Conservation (phyloP, 1,140 invertebrate species). For the Brachystomella parvula region DNA sequence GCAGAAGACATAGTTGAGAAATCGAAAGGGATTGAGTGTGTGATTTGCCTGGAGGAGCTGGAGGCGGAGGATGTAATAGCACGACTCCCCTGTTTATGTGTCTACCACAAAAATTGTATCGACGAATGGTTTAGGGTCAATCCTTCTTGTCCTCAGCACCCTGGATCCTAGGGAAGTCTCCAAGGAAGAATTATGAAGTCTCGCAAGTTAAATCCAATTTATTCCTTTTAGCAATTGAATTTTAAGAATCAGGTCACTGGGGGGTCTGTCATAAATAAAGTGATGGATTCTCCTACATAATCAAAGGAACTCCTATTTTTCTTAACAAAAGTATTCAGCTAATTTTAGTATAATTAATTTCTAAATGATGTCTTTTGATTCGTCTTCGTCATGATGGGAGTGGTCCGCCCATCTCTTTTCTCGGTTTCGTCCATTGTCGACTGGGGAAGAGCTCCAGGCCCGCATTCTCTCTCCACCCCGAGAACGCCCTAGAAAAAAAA, state of each 20-base stretch:
- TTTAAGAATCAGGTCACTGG: background rate
- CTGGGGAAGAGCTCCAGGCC: slow-evolving; percentile 39
- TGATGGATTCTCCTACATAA: no score
- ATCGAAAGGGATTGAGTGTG: slow-evolving; percentile 89
- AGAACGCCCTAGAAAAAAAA: background rate
- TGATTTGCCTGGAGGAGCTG: slow-evolving; percentile 96
- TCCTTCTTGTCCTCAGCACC: slow-evolving; percentile 71
- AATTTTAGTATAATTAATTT: background rate
- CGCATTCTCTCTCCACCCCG: slow-evolving; percentile 1
- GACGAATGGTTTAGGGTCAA: slow-evolving; percentile 97
- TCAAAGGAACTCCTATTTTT: no score
- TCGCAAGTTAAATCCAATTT: no score
- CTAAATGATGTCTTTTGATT: slow-evolving; percentile 57
- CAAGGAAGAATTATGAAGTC: no score
- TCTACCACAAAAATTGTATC: slow-evolving; percentile 98
- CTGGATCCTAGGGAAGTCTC: slow-evolving; percentile 57
- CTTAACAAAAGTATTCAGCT: slow-evolving; percentile 48
- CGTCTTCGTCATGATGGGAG: slow-evolving; percentile 68
- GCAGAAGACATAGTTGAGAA: slow-evolving; percentile 74
- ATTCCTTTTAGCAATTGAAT: background rate
- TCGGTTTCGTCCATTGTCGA: slow-evolving; percentile 41
- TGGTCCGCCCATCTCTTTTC: slow-evolving; percentile 45
- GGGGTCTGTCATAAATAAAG: no score
- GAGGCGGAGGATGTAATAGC: slow-evolving; percentile 90
- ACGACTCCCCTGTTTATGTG: slow-evolving; percentile 95